These are phyloP conservation scores for Eubucco bourcierii DNA, from an alignment of 2,113 vertebrate species.

Conservation along the genomic window DNA sequence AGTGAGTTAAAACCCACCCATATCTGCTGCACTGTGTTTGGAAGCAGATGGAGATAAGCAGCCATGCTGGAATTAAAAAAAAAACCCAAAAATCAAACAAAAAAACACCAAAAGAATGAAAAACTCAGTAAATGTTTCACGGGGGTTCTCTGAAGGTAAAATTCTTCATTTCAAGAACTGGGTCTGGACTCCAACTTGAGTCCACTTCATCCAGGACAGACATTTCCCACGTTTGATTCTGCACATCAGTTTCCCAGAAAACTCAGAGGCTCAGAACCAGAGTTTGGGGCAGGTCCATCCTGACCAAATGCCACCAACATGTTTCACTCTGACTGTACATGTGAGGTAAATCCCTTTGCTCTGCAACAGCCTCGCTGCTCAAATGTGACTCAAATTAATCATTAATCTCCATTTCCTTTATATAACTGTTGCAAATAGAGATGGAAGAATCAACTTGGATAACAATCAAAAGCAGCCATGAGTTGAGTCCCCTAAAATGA, in stretches of 20 bases:
- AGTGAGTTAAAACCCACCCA: background rate
- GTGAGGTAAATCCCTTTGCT: background rate
- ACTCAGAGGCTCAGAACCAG: background rate
- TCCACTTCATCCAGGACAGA: background rate
- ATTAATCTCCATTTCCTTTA: background rate
- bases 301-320: accelerated
- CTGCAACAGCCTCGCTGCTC: background rate
- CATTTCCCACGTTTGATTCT: background rate
- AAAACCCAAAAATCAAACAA: accelerated
- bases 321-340: background rate
- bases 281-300: background rate
- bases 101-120: background rate
- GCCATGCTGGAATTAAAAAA: background rate
- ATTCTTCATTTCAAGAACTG: background rate
- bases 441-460: background rate
- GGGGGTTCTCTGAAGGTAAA: background rate
- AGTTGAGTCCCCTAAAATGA: background rate
- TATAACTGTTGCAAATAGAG: background rate
- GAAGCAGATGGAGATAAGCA: constrained; percentile 21
- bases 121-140: background rate
- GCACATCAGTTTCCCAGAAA: background rate
- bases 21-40: background rate
- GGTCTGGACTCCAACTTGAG: background rate
- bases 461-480: constrained; percentile 17
- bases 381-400: background rate